Percentiles rank a stretch among this genome's conserved stretches.
Conservation (phyloP, 2,888 invertebrate genomes). For the Halocaridina rubra region DNA sequence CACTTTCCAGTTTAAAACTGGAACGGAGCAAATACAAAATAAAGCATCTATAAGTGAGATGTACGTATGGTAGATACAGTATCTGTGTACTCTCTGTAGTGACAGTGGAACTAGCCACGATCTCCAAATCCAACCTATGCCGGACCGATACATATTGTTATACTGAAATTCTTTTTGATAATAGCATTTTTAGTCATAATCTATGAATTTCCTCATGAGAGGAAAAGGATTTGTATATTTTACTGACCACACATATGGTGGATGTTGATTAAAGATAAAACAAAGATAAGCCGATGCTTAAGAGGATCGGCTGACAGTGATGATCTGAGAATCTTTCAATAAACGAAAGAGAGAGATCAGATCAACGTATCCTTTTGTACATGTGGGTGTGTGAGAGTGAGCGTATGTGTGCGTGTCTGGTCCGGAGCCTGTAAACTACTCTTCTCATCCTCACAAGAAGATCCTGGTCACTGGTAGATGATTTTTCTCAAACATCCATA, state of each 20-base stretch:
- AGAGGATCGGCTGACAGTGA: too few species aligned
- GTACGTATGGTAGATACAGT: conserved; percentile 24
- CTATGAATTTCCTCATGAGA: conserved; percentile 18
- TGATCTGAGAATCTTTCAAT: background rate
- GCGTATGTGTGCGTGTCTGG: conserved; percentile 18
- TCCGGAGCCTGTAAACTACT: conserved; percentile 25
- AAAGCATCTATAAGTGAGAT: background rate
- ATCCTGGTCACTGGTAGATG: too few species aligned
- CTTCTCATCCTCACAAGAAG: too few species aligned
- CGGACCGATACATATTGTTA: conserved; percentile 13
- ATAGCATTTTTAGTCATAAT: conserved; percentile 24
- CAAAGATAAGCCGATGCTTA: background rate
- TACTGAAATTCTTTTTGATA: background rate
- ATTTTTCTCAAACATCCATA: too few species aligned
- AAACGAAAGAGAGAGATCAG: too few species aligned
- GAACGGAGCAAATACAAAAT: background rate
- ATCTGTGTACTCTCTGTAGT: conserved; percentile 20
- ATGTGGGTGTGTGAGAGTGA: too few species aligned
- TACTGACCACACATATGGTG: background rate
- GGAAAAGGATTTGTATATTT: conserved; percentile 9
- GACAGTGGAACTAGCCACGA: conserved; percentile 11
- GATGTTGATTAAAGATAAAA: background rate
- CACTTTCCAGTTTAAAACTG: conserved; percentile 16
- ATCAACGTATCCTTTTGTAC: too few species aligned
- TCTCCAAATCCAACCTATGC: conserved; percentile 13